phyloP scores from a whole-genome alignment of 2,888 invertebrate genomes.

The Caenorhabditis wallacei region DNA sequence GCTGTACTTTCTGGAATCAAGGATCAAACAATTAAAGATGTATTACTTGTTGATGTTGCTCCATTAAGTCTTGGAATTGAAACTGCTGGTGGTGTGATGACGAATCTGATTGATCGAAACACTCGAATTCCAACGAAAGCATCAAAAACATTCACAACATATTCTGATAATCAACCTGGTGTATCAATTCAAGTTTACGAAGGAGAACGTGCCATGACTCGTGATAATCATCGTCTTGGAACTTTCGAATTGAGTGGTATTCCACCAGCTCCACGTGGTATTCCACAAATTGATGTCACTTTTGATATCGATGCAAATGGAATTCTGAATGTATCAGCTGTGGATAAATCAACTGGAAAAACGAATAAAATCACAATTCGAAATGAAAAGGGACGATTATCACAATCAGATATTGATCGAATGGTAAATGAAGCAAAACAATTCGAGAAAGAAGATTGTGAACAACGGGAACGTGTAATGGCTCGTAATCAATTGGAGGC shows the following conservation, averaged over 20 bases:
- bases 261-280: slow-evolving; percentile 83
- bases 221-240: slow-evolving; percentile 84
- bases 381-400: slow-evolving; percentile 88
- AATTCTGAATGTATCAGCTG: slow-evolving; percentile 80
- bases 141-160: slow-evolving; percentile 83
- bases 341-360: slow-evolving; percentile 82
- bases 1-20: slow-evolving; percentile 21
- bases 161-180: slow-evolving; percentile 93
- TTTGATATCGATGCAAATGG: slow-evolving; percentile 84
- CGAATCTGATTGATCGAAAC: slow-evolving; percentile 13
- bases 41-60: slow-evolving; percentile 18
- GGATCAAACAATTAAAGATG: slow-evolving; percentile 28
- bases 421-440: slow-evolving; percentile 94
- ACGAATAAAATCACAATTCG: slow-evolving; percentile 78
- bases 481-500: slow-evolving; percentile 89
- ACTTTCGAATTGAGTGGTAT: slow-evolving; percentile 84
- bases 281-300: slow-evolving; percentile 86
- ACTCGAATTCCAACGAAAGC: slow-evolving; percentile 14
- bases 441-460: slow-evolving; percentile 88
- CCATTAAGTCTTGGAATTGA: slow-evolving; percentile 24
- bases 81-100: slow-evolving; percentile 24
- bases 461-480: slow-evolving; percentile 85
- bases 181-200: slow-evolving; percentile 91
- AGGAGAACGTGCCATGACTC: slow-evolving; percentile 85
- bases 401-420: slow-evolving; percentile 93